A percentile compares a stretch with the other conserved stretches of the same genome.
phyloP scores from a whole-genome alignment of 2,113 vertebrate genomes.

The Bambusicola thoracicus region DNA sequence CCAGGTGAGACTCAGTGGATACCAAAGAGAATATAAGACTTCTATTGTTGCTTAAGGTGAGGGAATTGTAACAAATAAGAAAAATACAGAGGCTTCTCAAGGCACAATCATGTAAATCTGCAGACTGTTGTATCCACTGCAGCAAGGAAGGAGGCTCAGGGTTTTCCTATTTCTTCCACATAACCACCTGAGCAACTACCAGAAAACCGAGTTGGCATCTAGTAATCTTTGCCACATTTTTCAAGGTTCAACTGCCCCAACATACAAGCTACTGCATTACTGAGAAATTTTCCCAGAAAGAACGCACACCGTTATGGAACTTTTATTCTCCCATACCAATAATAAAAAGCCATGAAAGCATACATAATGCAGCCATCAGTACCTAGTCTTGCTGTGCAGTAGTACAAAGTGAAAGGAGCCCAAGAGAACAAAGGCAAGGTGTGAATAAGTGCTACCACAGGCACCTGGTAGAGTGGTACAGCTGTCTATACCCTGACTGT shows the following conservation, averaged over 20 bases:
- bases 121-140: slow-evolving; percentile 3
- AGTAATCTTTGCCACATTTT: slow-evolving; percentile 1
- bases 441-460: not conserved
- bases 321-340: slow-evolving; percentile 15
- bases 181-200: not conserved
- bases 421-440: slow-evolving; percentile 41
- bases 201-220: not conserved
- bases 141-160: not conserved
- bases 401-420: not conserved
- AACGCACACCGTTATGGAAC: not conserved
- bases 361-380: slow-evolving; percentile 43
- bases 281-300: slow-evolving; percentile 22
- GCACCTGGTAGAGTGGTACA: slow-evolving; percentile 17
- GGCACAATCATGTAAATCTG: slow-evolving; percentile 8
- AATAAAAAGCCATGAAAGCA: slow-evolving; percentile 39
- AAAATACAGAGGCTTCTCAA: slow-evolving; percentile 1
- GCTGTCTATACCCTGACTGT: not conserved
- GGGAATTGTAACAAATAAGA: not conserved
- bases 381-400: slow-evolving; percentile 17
- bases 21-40: not conserved
- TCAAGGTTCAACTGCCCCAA: slow-evolving; percentile 13
- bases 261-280: not conserved
- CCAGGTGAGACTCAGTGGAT: not conserved
- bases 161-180: slow-evolving; percentile 39
- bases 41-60: not conserved